Base-by-base conservation (phyloP, 2,797 vertebrate species). In the Ispidina lecontei region DNA sequence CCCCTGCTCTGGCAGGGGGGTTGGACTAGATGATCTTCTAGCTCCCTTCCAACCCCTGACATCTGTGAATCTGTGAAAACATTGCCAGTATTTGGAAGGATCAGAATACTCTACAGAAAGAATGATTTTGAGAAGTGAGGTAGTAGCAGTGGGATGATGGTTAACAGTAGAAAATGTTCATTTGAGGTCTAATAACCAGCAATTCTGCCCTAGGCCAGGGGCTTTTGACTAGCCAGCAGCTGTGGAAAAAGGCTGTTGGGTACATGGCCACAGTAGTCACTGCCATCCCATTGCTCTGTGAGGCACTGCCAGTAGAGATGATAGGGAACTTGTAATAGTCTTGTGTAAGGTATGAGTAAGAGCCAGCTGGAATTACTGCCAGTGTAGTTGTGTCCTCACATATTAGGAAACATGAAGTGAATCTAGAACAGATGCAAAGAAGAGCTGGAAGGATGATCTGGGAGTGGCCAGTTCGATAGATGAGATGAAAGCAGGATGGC, bases 271-370 rank as follows among this genome's bases (percentile, higher is more conserved):
- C 60, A 73, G 52, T 47, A 59, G 41, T 46, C 54, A 63, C 44
- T 0, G 0, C 47, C n/a, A 59, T 44, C 29, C 31, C 51, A 12
- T 3, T 69, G 68, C 28, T 37, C 41, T 51, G 54, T 63, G 46
- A 72, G 60, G 26, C 56, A 70, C 39, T 82, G 91, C 52, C 64
- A 90, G 74, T 9, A 71, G 68, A 73, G 56, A 43, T 0, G 39
- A 43, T 0, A 35, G 28, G 17, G 29, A 84, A 60, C 31, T 56
- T 46, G 43, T 29, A 59, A 59, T 10, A 51, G 35, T 3, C 6
- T 79, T 84, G 52, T 75, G 68, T 52, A 73, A 93, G 33, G 22
- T 67, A 33, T 63, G 35, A 86, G 41, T 63, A 90, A 90, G 39
- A 82, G 60, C 17, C 71, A 87, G 37, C 26, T 68, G 54, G 64